Evolutionary conservation across 2,888 invertebrate genomes (phyloP), one percentile per base, ranked within the genome.

Genomic region (Platycnemis pennipes): DNA sequence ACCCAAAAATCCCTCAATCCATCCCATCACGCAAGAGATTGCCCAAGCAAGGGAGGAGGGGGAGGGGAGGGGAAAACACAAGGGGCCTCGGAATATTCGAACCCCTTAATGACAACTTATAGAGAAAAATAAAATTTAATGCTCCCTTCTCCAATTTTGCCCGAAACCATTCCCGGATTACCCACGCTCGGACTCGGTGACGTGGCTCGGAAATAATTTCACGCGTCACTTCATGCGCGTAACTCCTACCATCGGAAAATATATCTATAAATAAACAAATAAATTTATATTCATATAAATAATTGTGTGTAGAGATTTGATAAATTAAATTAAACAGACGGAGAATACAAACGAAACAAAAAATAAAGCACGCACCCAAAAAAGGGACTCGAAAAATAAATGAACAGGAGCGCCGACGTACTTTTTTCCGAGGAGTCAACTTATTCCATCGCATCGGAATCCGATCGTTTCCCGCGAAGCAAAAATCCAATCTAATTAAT

Each of bases 401-500:
- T 4, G 77, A 77, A 77, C 5, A 37, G 11, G 8, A 77, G 37
- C 8, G 77, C 37, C 5, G 16, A 77, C 37, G 31, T 16, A 16
- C 11, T 37, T 77, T 77, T 77, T 37, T 31, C 26, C 31, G 37
- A 16, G 16, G 37, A 11, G 77, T 77, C 77, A 77, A 37, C 77
- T 77, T 77, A 77, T 77, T 77, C 77, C 31, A 31, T 11, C 4
- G 77, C 77, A 77, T 77, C 37, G 77, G 37, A 77, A 37, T 77
- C 37, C 77, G 77, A 77, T 77, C 37, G 77, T 77, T 11, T 37
- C 37, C 77, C 77, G 13, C 77, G 77, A 37, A 77, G 37, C 31
- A 77, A 77, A 77, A 77, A 77, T 77, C 77, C 77, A 77, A 77
- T 77, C 77, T 77, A 77, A 77, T 77, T 77, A 77, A 77, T 77